Conservation (phyloP, 2,113 vertebrate species). For the Tiliqua scincoides region DNA sequence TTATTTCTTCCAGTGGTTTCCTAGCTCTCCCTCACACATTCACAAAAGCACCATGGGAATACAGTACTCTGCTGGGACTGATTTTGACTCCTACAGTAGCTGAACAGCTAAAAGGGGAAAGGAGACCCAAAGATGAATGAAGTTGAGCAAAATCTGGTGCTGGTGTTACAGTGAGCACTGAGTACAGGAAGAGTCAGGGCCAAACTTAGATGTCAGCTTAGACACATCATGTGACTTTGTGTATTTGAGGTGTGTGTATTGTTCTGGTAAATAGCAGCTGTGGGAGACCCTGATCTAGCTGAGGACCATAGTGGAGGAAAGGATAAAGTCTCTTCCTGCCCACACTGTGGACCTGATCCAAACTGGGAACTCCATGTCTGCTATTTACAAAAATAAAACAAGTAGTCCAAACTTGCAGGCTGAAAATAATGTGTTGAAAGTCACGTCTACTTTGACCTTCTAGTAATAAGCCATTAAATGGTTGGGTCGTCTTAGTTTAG, state of each 20-base stretch:
- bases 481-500: not conserved
- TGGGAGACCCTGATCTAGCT: no score
- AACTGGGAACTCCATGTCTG: not conserved
- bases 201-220: not conserved
- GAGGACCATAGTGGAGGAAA: no score
- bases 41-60: not conserved
- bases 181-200: not conserved
- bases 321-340: no score
- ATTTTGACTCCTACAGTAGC: not conserved
- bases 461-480: not conserved
- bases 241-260: no score
- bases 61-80: not conserved
- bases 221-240: no score
- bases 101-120: not conserved
- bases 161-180: slow-evolving; percentile 1
- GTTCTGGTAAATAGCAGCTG: no score
- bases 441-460: no score
- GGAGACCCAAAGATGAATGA: not conserved
- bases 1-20: not conserved
- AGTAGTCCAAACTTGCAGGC: no score
- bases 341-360: not conserved
- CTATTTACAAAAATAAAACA: no score
- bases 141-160: not conserved
- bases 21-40: not conserved
- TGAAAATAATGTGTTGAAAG: no score